Conservation (phyloP, 53 echinoderm and acorn worm genomes). For the Mesocentrotus franciscanus region DNA sequence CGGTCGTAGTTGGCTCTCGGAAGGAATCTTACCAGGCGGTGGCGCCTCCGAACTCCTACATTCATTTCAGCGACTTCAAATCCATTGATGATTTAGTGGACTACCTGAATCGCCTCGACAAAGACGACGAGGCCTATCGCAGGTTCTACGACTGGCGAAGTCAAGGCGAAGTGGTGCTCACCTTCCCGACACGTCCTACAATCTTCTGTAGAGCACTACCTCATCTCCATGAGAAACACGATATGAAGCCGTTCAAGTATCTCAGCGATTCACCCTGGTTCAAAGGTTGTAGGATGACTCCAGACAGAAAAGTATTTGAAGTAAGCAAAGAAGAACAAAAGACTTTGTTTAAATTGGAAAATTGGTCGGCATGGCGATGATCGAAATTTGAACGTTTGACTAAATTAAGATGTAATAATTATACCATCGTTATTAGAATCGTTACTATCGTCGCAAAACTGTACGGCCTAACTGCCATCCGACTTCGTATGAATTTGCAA, state of each 20-base stretch:
- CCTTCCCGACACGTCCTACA: constrained; percentile 74
- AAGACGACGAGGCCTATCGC: constrained; percentile 76
- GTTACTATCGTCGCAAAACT: neutral
- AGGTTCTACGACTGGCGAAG: constrained; percentile 82
- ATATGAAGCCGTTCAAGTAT: constrained; percentile 58
- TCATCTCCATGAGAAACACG: constrained; percentile 52
- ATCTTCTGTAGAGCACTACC: constrained; percentile 77
- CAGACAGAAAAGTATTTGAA: constrained; percentile 47
- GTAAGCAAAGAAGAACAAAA: neutral
- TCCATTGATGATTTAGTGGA: constrained; percentile 66
- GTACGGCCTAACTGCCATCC: too few species aligned
- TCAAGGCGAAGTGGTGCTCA: constrained; percentile 69
- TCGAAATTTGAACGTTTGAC: neutral
- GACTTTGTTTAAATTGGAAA: neutral
- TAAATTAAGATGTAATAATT: neutral
- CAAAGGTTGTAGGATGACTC: constrained; percentile 75
- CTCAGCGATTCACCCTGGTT: constrained; percentile 81
- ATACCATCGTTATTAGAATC: neutral
- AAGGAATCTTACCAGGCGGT: constrained; percentile 77
- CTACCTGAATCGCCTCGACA: constrained; percentile 69
- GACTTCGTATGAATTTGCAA: too few species aligned
- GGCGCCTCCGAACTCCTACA: constrained; percentile 88
- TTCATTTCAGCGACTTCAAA: constrained; percentile 81
- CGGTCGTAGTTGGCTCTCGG: constrained; percentile 82
- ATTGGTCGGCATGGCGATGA: constrained; percentile 61